phyloP scores from a whole-genome alignment of 2,797 vertebrate species.

The Eulemur albifrons region DNA sequence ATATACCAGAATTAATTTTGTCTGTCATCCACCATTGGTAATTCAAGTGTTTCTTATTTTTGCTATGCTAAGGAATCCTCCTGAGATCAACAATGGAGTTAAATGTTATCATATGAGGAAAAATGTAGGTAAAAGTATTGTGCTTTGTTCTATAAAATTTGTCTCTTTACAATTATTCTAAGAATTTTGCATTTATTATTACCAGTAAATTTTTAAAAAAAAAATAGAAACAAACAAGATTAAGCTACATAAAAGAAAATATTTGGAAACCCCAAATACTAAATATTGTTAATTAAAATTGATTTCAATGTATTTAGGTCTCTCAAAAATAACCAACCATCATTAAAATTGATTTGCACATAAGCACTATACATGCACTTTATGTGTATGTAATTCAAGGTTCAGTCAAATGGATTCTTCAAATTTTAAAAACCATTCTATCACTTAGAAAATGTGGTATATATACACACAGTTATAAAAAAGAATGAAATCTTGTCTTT shows the following conservation, averaged over 20 bases:
- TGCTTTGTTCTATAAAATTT: neutral
- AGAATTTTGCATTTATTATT: neutral
- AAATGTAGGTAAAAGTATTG: neutral
- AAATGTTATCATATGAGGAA: neutral
- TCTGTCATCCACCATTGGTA: neutral
- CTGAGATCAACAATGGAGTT: neutral
- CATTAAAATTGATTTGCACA: neutral
- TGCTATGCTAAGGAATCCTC: neutral
- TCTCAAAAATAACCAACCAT: neutral
- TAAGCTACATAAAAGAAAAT: neutral
- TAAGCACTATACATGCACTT: neutral
- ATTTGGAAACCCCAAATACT: neutral
- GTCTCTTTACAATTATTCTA: neutral
- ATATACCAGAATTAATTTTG: neutral
- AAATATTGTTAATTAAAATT: neutral
- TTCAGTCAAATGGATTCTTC: neutral
- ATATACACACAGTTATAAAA: neutral
- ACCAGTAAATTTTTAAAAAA: neutral
- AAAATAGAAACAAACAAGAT: neutral
- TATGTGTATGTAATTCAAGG: neutral
- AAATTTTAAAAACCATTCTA: neutral
- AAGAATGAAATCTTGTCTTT: neutral
- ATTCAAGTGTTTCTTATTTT: neutral
- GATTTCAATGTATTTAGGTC: neutral
- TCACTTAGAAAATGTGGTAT: neutral